Percentiles rank a stretch among this genome's conserved stretches.
These are phyloP conservation scores for Drosophila yooni DNA, from an alignment of 2,888 invertebrate species.

Conservation along the genomic window DNA sequence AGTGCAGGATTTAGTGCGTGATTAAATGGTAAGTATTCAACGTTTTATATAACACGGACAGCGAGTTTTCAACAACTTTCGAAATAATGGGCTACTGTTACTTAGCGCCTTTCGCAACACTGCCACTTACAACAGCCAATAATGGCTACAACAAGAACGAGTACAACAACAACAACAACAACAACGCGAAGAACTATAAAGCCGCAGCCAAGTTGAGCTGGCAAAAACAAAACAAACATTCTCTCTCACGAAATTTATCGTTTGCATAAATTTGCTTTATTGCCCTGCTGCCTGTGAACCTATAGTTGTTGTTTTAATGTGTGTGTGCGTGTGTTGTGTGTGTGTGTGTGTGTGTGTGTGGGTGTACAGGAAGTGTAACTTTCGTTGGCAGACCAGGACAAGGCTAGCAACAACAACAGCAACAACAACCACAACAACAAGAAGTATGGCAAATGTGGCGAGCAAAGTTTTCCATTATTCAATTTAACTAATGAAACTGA, in stretches of 20 bases:
- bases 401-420: slow-evolving; percentile 51
- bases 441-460: slow-evolving; percentile 69
- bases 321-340: slow-evolving; percentile 21
- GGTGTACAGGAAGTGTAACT: slow-evolving; percentile 74
- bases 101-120: slow-evolving; percentile 68
- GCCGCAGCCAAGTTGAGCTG: slow-evolving; percentile 34
- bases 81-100: slow-evolving; percentile 59
- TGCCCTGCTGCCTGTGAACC: slow-evolving; percentile 57
- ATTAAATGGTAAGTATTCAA: slow-evolving; percentile 1
- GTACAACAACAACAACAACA: slow-evolving; percentile 12
- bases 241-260: slow-evolving; percentile 81
- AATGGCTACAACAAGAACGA: slow-evolving; percentile 23
- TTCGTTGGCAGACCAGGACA: slow-evolving; percentile 70
- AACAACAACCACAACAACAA: slow-evolving; percentile 39
- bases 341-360: slow-evolving; percentile 35
- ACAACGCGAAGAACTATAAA: slow-evolving; percentile 3
- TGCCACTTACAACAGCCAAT: slow-evolving; percentile 39
- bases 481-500: slow-evolving; percentile 85
- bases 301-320: slow-evolving; percentile 36
- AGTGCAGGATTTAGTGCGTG: slow-evolving; percentile 1
- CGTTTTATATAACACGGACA: slow-evolving; percentile 5
- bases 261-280: slow-evolving; percentile 84
- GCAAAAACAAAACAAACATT: slow-evolving; percentile 77
- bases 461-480: slow-evolving; percentile 82
- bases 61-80: slow-evolving; percentile 37